Conservation (phyloP, 1,140 invertebrate genomes). For the Meloidogyne floridensis region DNA sequence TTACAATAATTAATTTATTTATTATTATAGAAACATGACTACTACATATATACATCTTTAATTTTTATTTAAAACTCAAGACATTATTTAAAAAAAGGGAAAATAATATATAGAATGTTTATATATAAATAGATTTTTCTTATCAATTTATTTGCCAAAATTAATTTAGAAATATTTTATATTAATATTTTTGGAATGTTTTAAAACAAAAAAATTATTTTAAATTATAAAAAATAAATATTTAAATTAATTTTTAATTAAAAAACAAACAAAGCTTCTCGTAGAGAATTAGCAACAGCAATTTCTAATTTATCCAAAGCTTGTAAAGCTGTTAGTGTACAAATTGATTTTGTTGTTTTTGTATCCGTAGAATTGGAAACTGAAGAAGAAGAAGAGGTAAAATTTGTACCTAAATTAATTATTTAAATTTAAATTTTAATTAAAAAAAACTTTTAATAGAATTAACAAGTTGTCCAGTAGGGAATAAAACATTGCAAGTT, state of each 20-base stretch:
- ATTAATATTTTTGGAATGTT: too few relatives aligned
- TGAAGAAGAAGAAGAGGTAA: background rate
- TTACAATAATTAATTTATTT: too few relatives aligned
- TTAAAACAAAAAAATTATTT: background rate
- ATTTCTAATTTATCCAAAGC: constrained; percentile 15
- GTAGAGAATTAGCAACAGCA: constrained; percentile 13
- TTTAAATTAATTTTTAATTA: background rate
- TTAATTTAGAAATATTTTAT: background rate
- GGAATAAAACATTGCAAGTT: constrained; percentile 57
- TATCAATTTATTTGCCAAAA: background rate
- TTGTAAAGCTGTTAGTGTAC: background rate
- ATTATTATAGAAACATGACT: too few relatives aligned
- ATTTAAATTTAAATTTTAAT: background rate
- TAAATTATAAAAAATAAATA: constrained; percentile 2
- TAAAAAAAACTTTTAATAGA: constrained; percentile 51
- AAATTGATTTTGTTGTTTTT: background rate
- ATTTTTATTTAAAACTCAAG: too few relatives aligned
- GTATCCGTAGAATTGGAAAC: background rate
- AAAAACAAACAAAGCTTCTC: constrained; percentile 18
- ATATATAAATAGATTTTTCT: too few relatives aligned
- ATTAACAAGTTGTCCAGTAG: constrained; percentile 61
- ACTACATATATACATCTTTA: too few relatives aligned
- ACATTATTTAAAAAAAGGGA: too few relatives aligned
- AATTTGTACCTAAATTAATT: background rate
- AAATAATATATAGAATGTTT: too few relatives aligned